Percentiles rank a stretch among this genome's conserved stretches.
Evolutionary conservation across 1,140 invertebrate genomes (phyloP).

Genomic region (Drosophila pruinosa): DNA sequence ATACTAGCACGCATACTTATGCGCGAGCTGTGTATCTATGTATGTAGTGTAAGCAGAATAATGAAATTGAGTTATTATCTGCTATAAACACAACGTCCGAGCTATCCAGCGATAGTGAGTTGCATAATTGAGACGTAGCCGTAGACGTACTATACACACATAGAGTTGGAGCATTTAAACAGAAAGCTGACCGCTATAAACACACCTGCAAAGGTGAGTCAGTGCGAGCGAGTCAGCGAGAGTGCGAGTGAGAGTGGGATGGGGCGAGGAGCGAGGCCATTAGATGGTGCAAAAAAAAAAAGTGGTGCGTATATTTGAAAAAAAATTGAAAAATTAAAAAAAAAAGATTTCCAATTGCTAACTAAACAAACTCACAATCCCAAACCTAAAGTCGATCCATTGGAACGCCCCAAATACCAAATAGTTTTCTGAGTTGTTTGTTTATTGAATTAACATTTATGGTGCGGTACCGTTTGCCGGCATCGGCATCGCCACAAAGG

Average conservation of each 20-base stretch:
- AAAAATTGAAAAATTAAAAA: background rate
- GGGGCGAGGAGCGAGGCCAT: background rate
- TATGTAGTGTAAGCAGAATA: slow-evolving; percentile 15
- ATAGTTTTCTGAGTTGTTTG: slow-evolving; percentile 71
- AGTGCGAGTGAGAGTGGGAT: background rate
- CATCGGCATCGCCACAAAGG: too few species aligned
- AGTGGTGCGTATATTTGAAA: background rate
- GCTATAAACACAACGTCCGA: slow-evolving; percentile 27
- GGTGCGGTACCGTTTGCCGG: background rate
- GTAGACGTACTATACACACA: background rate
- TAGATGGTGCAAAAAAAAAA: slow-evolving; percentile 18
- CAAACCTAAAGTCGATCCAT: slow-evolving; percentile 10
- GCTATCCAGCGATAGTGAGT: slow-evolving; percentile 10
- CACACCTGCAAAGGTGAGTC: slow-evolving; percentile 32
- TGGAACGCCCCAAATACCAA: slow-evolving; percentile 34
- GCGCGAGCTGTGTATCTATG: too few species aligned
- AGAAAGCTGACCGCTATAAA: slow-evolving; percentile 31
- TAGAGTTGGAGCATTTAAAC: slow-evolving; percentile 25
- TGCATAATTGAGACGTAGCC: slow-evolving; percentile 36
- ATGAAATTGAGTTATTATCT: slow-evolving; percentile 37
- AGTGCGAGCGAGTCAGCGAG: background rate
- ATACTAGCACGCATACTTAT: too few species aligned
- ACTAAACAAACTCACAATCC: slow-evolving; percentile 31
- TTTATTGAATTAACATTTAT: slow-evolving; percentile 71
- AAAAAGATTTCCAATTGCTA: slow-evolving; percentile 5